Evolutionary conservation across 2,113 vertebrate species (phyloP), one percentile per base, ranked within the genome.

Genomic region (Laterallus jamaicensis): DNA sequence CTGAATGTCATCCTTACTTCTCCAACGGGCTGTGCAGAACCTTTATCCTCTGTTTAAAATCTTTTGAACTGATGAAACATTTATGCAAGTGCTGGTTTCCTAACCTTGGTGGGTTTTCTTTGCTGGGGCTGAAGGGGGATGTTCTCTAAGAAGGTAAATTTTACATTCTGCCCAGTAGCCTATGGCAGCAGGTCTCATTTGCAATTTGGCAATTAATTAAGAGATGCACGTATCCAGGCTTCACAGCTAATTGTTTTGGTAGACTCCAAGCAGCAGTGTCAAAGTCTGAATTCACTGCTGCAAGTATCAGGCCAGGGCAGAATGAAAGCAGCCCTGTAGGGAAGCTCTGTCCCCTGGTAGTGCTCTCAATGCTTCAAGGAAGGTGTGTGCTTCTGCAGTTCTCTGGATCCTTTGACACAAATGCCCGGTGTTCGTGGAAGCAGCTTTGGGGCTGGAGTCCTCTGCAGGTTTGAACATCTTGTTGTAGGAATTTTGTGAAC

Each of bases 221-320:
- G 59, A 73, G 31, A 62, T 28, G 35, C 9, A 15, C 0, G 1
- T 69, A 26, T 60, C 37, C 47, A 37, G 19, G 22, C 13, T 80
- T 60, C 63, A 35, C n/a, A 40, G 16, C 32, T 86, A 32, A 59
- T 71, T 6, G 39, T 49, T 83, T 92, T 67, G 50, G 31, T 37
- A 39, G 56, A 40, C 52, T 92, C 21, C 42, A 54, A 59, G 55
- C 32, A 81, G 28, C 31, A 64, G 42, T 37, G 50, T 12, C 58
- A 5, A 74, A 71, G 22, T 67, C 56, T 60, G 59, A 63, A 63
- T 67, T 86, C 52, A 10, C 37, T 54, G 47, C 54, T 50, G 29
- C 3, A 15, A 29, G n/a, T 29, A 32, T 0, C 1, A 20, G 16
- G 31, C 58, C 0, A 0, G 18, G 58, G 59, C 24, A 79, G 70